Evolutionary conservation across 2,113 vertebrate genomes (phyloP).

Genomic region (Narcine bancroftii): DNA sequence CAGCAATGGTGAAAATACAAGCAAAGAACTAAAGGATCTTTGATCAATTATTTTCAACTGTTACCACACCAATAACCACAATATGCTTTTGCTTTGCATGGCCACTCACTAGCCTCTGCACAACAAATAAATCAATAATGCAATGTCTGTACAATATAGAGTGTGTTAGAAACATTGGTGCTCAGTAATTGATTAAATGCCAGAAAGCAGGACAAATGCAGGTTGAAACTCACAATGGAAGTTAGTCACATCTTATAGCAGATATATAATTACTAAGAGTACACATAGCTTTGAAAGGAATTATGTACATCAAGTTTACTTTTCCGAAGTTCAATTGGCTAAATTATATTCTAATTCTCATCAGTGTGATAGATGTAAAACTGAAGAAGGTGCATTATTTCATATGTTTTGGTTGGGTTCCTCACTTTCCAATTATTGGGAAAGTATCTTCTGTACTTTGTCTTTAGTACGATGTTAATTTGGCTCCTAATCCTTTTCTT

Average conservation of each 20-base stretch:
- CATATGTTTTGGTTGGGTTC: too few species aligned
- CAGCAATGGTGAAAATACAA: neutral
- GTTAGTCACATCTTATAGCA: neutral
- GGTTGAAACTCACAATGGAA: neutral
- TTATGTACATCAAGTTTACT: too few species aligned
- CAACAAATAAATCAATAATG: neutral
- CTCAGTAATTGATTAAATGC: neutral
- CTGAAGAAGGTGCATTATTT: too few species aligned
- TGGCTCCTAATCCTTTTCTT: too few species aligned
- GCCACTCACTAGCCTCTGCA: neutral
- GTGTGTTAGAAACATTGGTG: neutral
- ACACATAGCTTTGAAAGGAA: neutral
- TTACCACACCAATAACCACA: neutral
- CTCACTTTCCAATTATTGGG: too few species aligned
- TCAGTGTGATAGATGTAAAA: too few species aligned
- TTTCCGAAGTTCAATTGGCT: too few species aligned
- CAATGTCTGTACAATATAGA: neutral
- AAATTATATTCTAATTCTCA: too few species aligned
- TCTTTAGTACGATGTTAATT: too few species aligned
- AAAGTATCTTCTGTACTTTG: too few species aligned
- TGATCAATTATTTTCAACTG: neutral
- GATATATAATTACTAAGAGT: neutral
- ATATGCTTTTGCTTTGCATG: neutral
- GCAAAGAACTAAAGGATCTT: neutral
- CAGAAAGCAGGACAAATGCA: neutral